Conservation (phyloP, 2,113 vertebrate genomes). For the Sylvia atricapilla region DNA sequence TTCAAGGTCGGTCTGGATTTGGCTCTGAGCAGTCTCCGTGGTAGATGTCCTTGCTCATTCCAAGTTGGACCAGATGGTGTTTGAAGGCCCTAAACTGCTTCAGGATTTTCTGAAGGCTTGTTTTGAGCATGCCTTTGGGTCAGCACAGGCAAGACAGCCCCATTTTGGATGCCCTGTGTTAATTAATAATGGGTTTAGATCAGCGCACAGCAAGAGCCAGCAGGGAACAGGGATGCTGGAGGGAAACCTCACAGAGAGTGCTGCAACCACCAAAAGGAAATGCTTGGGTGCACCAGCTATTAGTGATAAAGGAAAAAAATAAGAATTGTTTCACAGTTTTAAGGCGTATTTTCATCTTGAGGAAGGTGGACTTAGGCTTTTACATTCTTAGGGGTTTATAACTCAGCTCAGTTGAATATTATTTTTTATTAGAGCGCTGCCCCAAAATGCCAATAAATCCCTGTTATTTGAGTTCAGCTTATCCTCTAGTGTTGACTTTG, state of each 20-base stretch:
- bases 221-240: not conserved
- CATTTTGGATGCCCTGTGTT: fast-evolving
- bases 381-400: not conserved
- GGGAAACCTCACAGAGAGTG: not conserved
- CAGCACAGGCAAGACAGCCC: not conserved
- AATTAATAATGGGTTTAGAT: not conserved
- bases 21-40: not conserved
- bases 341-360: not conserved
- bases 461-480: not conserved
- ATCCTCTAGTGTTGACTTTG: not conserved
- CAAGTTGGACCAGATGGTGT: not conserved
- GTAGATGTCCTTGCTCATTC: not conserved
- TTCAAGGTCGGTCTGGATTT: not conserved
- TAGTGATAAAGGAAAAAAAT: not conserved
- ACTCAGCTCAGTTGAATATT: not conserved
- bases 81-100: not conserved
- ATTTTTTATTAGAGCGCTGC: not conserved
- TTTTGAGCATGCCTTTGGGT: not conserved
- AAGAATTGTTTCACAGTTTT: not conserved
- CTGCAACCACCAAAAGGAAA: not conserved
- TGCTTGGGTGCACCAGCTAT: not conserved
- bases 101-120: not conserved
- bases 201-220: no score
- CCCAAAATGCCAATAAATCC: not conserved
- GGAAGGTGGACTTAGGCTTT: not conserved